Percentiles rank a stretch among this genome's conserved stretches.
Evolutionary conservation across 2,888 invertebrate species (phyloP).

Genomic region (Agriopis aurantiaria): DNA sequence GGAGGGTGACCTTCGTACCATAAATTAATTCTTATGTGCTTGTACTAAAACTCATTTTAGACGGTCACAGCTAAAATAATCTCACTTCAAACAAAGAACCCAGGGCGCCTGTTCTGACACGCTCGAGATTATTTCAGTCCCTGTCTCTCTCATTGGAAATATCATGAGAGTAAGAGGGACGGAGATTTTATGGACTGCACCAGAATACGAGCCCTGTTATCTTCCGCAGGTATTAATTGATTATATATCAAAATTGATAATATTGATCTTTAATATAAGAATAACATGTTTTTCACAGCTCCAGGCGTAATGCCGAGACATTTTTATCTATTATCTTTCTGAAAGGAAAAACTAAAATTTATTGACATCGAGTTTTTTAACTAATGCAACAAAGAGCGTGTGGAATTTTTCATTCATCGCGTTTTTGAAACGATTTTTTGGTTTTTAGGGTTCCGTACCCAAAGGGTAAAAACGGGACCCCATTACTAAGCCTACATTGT

Average conservation of each 20-base stretch:
- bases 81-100: constrained; percentile 15
- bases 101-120: background rate
- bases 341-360: constrained; percentile 12
- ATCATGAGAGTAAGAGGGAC: background rate
- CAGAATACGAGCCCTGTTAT: constrained; percentile 49
- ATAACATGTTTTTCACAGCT: constrained; percentile 49
- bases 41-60: constrained; percentile 5
- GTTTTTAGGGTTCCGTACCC: too few species aligned
- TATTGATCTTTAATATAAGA: constrained; percentile 49
- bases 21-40: background rate
- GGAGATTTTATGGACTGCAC: background rate
- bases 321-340: constrained; percentile 43
- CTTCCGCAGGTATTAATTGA: constrained; percentile 65
- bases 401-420: too few species aligned
- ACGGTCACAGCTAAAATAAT: constrained; percentile 30
- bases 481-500: too few species aligned
- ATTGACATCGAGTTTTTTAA: background rate
- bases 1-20: too few species aligned
- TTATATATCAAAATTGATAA: constrained; percentile 53
- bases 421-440: too few species aligned
- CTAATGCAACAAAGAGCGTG: background rate
- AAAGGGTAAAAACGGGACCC: too few species aligned
- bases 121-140: background rate
- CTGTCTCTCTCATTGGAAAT: background rate
- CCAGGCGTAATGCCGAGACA: constrained; percentile 51